A percentile compares a stretch with the other conserved stretches of the same genome.
phyloP scores from a whole-genome alignment of 2,797 vertebrate genomes.

The Jordanella pulchra region DNA sequence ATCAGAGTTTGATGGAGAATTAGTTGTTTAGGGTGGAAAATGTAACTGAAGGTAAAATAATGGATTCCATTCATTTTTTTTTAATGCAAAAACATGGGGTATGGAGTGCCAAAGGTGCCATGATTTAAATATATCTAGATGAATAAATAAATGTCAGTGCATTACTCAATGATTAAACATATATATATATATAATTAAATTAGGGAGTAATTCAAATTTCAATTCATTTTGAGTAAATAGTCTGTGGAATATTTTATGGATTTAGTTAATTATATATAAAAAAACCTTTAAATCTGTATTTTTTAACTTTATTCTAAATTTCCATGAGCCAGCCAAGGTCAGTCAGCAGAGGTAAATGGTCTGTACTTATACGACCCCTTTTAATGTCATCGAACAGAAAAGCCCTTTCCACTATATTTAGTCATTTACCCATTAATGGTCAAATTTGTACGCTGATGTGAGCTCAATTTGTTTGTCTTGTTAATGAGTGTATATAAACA shows the following conservation, averaged over 20 bases:
- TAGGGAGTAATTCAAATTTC: no score
- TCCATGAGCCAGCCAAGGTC: not conserved
- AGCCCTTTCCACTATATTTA: no score
- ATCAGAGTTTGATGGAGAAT: not conserved
- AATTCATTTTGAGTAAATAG: not conserved
- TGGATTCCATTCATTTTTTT: constrained; percentile 55
- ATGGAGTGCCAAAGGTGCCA: constrained; percentile 1
- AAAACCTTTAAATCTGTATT: not conserved
- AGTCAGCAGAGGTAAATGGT: not conserved
- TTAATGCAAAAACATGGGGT: constrained; percentile 36
- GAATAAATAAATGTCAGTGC: no score
- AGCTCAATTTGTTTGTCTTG: not conserved
- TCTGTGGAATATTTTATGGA: not conserved
- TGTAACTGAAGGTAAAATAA: constrained; percentile 24
- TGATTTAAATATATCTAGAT: not conserved
- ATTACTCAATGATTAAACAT: no score
- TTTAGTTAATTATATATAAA: not conserved
- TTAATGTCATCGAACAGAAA: no score
- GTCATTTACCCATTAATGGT: no score
- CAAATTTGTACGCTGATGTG: no score
- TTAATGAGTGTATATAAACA: not conserved
- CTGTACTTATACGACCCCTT: no score
- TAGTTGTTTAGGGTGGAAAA: not conserved
- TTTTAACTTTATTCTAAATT: not conserved
- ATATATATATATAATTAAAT: not conserved